Conservation (phyloP, 2,797 vertebrate species). For the Molossus molossus region DNA sequence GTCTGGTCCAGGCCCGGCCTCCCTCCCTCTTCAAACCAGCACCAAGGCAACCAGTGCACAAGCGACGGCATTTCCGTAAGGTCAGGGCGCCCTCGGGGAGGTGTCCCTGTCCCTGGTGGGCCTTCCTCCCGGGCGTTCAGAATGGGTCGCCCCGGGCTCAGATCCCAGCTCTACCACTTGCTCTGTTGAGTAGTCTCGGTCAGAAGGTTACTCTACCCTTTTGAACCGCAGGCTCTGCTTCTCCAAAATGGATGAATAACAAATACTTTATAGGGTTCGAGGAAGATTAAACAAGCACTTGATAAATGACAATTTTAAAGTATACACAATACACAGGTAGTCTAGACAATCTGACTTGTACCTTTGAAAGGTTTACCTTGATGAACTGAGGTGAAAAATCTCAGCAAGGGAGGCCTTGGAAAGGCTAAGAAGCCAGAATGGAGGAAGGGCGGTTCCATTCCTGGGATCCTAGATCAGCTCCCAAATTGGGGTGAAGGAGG, state of each 20-base stretch:
- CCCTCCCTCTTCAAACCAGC: neutral
- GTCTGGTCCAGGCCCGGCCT: neutral
- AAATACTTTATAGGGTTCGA: neutral
- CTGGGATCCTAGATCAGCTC: neutral
- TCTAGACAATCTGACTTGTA: neutral
- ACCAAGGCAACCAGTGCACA: no score
- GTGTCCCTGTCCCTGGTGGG: neutral
- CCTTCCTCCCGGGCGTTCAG: neutral
- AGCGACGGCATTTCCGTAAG: no score
- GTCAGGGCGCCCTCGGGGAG: fast-evolving
- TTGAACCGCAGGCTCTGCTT: neutral
- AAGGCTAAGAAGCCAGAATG: neutral
- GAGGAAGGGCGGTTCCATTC: neutral
- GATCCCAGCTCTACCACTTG: neutral
- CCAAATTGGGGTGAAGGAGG: neutral
- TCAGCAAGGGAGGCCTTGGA: neutral
- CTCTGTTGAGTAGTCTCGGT: neutral
- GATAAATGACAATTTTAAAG: neutral
- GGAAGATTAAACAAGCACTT: neutral
- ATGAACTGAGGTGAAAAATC: neutral
- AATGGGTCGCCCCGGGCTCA: neutral
- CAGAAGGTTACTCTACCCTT: neutral
- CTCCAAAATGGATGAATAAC: neutral
- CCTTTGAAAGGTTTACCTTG: neutral
- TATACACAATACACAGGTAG: neutral